Evolutionary conservation across 2,888 invertebrate species (phyloP).

Genomic region (Fabriciana adippe): DNA sequence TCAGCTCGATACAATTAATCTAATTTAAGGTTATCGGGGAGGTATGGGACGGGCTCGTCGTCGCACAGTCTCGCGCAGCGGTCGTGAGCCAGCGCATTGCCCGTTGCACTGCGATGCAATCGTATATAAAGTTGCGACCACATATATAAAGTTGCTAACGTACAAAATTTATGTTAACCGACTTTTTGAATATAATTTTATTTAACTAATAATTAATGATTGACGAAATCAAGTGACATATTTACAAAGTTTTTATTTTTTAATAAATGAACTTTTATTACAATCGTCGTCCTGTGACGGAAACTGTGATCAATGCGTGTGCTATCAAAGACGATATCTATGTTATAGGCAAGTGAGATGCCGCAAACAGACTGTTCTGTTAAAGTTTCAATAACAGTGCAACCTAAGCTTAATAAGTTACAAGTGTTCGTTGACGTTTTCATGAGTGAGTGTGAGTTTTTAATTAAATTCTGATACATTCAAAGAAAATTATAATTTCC

Average conservation of each 20-base stretch:
- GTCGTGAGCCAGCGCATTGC: slow-evolving; percentile 60
- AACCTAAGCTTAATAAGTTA: slow-evolving; percentile 70
- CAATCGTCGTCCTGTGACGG: neutral
- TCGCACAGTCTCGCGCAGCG: slow-evolving; percentile 75
- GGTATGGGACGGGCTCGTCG: slow-evolving; percentile 69
- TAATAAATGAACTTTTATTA: too few species aligned
- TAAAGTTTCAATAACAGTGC: slow-evolving; percentile 75
- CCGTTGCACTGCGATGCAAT: slow-evolving; percentile 52
- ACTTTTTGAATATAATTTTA: neutral
- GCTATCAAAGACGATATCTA: slow-evolving; percentile 50
- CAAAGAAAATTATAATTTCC: neutral
- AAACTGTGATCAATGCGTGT: slow-evolving; percentile 42
- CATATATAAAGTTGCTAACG: neutral
- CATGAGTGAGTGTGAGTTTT: slow-evolving; percentile 70
- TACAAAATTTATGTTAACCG: neutral
- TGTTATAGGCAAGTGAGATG: slow-evolving; percentile 73
- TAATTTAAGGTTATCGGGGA: slow-evolving; percentile 80
- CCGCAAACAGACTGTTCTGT: slow-evolving; percentile 77
- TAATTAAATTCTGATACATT: neutral
- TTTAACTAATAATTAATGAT: neutral
- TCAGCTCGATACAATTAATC: slow-evolving; percentile 81
- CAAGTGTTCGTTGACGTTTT: slow-evolving; percentile 79
- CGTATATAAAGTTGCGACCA: slow-evolving; percentile 8
- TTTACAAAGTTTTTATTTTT: neutral
- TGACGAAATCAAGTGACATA: neutral